Percentiles rank a stretch among this genome's conserved stretches.
These are phyloP conservation scores for Oppia nitens DNA, from an alignment of 1,140 invertebrate genomes.

Conservation along the genomic window DNA sequence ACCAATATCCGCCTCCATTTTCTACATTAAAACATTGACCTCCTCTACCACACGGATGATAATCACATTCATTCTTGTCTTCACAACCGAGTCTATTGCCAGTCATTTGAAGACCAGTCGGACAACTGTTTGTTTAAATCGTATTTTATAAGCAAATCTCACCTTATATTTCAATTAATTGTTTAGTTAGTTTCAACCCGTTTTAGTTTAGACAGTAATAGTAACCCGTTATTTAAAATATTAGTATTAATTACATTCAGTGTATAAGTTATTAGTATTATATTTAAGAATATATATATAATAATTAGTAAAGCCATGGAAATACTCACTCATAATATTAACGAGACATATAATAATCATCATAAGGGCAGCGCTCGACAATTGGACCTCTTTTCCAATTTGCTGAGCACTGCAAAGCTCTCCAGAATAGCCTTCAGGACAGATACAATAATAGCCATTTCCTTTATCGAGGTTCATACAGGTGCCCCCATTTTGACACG, in stretches of 20 bases:
- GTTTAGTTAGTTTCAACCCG: neutral
- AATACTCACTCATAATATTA: constrained; percentile 72
- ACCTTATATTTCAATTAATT: neutral
- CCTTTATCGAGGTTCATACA: constrained; percentile 41
- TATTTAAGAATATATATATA: no score
- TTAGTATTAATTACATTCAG: neutral
- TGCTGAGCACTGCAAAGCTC: constrained; percentile 81
- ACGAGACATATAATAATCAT: constrained; percentile 83
- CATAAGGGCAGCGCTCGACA: constrained; percentile 80
- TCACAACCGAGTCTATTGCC: constrained; percentile 72
- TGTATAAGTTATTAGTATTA: no score
- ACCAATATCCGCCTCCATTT: constrained; percentile 27
- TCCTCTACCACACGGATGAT: constrained; percentile 68
- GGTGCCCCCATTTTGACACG: constrained; percentile 54
- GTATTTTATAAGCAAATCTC: neutral
- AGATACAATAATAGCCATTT: constrained; percentile 31
- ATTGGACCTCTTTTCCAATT: constrained; percentile 74
- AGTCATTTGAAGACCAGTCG: constrained; percentile 67
- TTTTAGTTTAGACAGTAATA: neutral
- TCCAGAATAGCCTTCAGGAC: constrained; percentile 77
- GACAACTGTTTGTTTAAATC: constrained; percentile 55
- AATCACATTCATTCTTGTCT: constrained; percentile 83
- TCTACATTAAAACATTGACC: constrained; percentile 38
- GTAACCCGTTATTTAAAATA: neutral
- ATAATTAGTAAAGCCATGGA: no score